phyloP scores from a whole-genome alignment of 2,797 vertebrate species.

The Chelonia mydas region DNA sequence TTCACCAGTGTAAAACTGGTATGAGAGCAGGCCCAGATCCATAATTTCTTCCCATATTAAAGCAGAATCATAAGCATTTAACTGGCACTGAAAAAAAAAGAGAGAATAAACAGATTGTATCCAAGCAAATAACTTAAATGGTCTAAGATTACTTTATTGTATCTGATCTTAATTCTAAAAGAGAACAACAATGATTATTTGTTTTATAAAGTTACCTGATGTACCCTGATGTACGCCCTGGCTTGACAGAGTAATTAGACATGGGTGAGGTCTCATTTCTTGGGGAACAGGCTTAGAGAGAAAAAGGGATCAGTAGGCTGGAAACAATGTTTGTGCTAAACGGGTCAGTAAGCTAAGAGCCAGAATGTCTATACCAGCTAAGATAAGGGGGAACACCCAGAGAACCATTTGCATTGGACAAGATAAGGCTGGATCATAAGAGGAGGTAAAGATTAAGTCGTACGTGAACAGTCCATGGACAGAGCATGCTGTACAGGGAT shows the following conservation, averaged over 20 bases:
- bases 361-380: background rate
- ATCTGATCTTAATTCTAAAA: background rate
- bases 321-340: background rate
- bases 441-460: background rate
- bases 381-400: background rate
- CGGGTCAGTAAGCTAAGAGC: background rate
- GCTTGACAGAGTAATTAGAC: background rate
- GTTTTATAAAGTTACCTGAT: background rate
- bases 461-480: background rate
- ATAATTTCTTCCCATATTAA: background rate
- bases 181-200: background rate
- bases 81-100: background rate
- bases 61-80: background rate
- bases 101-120: accelerated
- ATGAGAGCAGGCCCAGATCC: background rate
- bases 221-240: background rate
- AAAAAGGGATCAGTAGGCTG: background rate
- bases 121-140: background rate
- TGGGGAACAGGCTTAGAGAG: background rate
- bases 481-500: background rate
- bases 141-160: background rate
- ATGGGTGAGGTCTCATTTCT: background rate
- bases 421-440: background rate
- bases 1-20: background rate
- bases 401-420: background rate